Evolutionary conservation across 2,797 vertebrate species (phyloP), one percentile per base, ranked within the genome.

Genomic region (Anabacerthia variegaticeps): DNA sequence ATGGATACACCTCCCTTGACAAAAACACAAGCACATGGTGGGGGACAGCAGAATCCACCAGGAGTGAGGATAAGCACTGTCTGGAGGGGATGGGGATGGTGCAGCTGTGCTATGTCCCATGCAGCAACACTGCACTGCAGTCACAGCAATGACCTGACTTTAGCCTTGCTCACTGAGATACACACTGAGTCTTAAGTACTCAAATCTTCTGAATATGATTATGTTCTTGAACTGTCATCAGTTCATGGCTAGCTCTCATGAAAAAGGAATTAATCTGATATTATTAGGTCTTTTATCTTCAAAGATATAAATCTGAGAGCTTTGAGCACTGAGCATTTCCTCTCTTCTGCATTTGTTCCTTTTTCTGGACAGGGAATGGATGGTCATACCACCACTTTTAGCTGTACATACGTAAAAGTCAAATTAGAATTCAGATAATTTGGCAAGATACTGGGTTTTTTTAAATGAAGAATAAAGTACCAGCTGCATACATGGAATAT

Each of bases 1-100:
- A 27, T 7, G 7, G 62, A 68, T 7, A 46, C 10, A 19, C 6
- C 7, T 6, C 58, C n/a, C 43, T 41, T 30, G 43, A 79, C 26
- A 51, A 37, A 65, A 61, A 19, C 7, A 7, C 3, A 0, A 51
- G 56, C 34, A 30, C 17, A 3, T 8, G 12, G 26, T 68, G 36
- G 22, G 55, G 32, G 28, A 44, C 32, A 85, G 85, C 28, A 79
- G 41, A 74, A 77, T 41, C 8, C 46, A 36, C 36, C 2, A 0
- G 46, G 41, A 89, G 51, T 0, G 1, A 26, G 51, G 39, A 44
- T 1, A 0, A 65, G 9, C 1, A 0, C 19, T 69, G n/a, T 15
- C 36, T 65, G 44, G n/a, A 86, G n/a, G 10, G 28, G 14, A 26
- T 1, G n/a, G 10, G 28, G 14, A 26, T 1, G 0, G 52, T 27